Conservation (phyloP, 2,888 invertebrate genomes). For the Zaprionus bogoriensis region DNA sequence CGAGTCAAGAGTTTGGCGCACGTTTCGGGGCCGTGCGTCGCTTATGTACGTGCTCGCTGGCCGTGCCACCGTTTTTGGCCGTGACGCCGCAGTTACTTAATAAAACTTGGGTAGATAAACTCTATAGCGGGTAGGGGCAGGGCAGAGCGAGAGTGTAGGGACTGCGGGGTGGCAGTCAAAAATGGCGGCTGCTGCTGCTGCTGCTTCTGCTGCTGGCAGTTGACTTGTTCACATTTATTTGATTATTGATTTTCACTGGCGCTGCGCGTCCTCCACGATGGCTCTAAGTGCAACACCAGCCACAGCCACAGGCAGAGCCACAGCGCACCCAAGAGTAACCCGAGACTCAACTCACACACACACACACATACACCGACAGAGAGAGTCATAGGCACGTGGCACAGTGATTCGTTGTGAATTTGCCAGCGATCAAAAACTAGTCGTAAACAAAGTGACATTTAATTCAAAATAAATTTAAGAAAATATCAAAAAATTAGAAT, state of each 20-base stretch:
- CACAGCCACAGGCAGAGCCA: slow-evolving; percentile 12
- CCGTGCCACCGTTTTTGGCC: slow-evolving; percentile 6
- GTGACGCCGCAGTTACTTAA: slow-evolving; percentile 36
- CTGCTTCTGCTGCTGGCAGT: slow-evolving; percentile 32
- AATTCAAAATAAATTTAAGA: background rate
- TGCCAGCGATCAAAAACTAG: background rate
- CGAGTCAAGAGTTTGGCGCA: slow-evolving; percentile 47
- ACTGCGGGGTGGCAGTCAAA: slow-evolving; percentile 16
- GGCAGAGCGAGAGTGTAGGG: background rate
- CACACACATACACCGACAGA: slow-evolving; percentile 19
- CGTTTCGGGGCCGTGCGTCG: slow-evolving; percentile 54
- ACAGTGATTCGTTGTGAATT: slow-evolving; percentile 7
- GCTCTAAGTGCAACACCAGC: slow-evolving; percentile 57
- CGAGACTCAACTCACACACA: slow-evolving; percentile 41
- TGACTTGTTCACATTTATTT: slow-evolving; percentile 67
- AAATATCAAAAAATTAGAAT: background rate
- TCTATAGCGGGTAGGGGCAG: background rate
- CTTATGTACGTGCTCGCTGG: slow-evolving; percentile 39
- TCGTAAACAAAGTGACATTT: background rate
- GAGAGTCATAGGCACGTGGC: slow-evolving; percentile 37
- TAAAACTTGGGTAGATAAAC: slow-evolving; percentile 34
- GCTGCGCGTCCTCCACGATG: slow-evolving; percentile 34
- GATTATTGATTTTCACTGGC: slow-evolving; percentile 68
- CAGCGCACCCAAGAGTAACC: slow-evolving; percentile 52
- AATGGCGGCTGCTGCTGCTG: slow-evolving; percentile 46